A percentile compares a stretch with the other conserved stretches of the same genome.
Conservation (phyloP, 2,113 vertebrate species). For the Thalassoma bifasciatum region DNA sequence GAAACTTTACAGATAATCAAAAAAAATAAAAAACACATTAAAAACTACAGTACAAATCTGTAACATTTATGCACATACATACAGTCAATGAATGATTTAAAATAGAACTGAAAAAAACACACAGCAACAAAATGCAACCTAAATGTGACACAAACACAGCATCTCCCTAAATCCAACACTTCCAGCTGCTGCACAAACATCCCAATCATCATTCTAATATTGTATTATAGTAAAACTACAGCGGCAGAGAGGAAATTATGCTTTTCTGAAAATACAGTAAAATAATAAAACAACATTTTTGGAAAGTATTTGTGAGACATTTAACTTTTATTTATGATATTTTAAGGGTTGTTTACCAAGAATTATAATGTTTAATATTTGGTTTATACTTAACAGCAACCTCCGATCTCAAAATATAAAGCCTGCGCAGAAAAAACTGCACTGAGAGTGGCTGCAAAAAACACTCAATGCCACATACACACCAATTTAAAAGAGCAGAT, state of each 20-base stretch:
- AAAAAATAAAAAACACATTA: background rate
- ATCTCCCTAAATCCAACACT: slow-evolving; percentile 1
- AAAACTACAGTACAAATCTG: background rate
- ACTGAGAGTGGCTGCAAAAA: no score
- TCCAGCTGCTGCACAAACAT: background rate
- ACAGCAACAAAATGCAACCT: background rate
- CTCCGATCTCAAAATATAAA: no score
- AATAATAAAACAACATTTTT: no score
- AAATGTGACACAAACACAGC: background rate
- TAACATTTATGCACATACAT: slow-evolving; percentile 8
- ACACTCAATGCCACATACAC: no score
- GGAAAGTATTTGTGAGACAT: no score
- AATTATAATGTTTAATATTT: no score
- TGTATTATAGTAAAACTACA: background rate
- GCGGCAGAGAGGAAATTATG: background rate
- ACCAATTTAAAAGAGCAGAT: no score
- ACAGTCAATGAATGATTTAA: background rate
- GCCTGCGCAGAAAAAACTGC: no score
- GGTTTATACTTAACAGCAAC: no score
- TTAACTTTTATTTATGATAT: no score
- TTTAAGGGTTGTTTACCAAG: no score
- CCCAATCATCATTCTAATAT: background rate
- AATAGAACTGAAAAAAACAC: background rate
- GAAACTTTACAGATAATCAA: background rate
- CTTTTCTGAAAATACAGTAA: background rate